Evolutionary conservation across 1,140 invertebrate species (phyloP), one percentile per base, ranked within the genome.

Genomic region (Penaeus vannamei): DNA sequence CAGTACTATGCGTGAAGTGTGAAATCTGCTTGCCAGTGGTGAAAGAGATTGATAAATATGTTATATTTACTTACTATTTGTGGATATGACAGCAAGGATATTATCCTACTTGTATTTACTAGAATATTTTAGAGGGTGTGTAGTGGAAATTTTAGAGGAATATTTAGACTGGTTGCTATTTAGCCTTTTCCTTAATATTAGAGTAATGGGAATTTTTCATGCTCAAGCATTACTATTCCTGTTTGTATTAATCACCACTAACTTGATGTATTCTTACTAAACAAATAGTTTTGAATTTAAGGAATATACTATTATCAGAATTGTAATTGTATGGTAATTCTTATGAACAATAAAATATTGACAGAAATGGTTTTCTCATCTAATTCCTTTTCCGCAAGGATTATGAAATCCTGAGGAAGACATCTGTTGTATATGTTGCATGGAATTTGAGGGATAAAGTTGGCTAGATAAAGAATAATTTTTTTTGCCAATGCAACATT

Each of bases 311-410:
- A 85, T 66, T 72, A 66, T 72, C 64, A 85, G 32, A 72, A 85
- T 66, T 85, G 79, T 72, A 87, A 53, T 82, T 87, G 79, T 79
- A 87, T 62, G 66, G 36, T 87, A 87, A 80, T 87, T 87, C 86
- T 81, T 82, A 69, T 87, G 60, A 87, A 59, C 86, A 87, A 87
- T 87, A 85, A 85, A 87, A 87, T 36, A 76, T 85, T 77, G 69
- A 76, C 69, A 85, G 83, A 59, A 77, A 60, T 85, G 26, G 23
- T 29, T 53, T 85, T 29, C 60, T 81, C 59, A 19, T 14, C 59
- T 80, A 42, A 42, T 32, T 80, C 77, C 77, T 12, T 14, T 26
- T 32, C 10, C 14, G 26, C 42, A 42, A 20, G 42, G 12, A 17
- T 29, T 32, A 2, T 26, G 26, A 19, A 32, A 36, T 80, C 42